Evolutionary conservation across 2,797 vertebrate genomes (phyloP).

Genomic region (Valencia hispanica): DNA sequence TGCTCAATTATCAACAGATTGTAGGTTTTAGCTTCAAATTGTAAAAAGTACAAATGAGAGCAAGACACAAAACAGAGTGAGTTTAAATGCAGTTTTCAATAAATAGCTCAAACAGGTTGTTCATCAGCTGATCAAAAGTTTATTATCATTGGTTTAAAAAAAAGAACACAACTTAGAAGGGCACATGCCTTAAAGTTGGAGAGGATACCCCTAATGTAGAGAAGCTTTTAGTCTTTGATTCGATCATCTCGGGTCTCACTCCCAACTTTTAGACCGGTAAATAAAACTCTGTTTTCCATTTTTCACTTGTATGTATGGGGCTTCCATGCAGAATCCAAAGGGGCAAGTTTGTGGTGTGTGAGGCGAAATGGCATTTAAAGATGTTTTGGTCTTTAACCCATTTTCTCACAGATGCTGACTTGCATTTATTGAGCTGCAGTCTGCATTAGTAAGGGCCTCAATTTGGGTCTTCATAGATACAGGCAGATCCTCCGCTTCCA

Average conservation of each 20-base stretch:
- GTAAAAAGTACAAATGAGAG: not conserved
- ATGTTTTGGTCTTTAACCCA: not conserved
- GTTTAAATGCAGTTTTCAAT: no score
- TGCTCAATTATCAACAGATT: not conserved
- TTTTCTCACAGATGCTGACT: not conserved
- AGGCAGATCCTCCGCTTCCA: not conserved
- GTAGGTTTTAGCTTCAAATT: not conserved
- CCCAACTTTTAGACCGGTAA: not conserved
- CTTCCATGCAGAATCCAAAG: not conserved
- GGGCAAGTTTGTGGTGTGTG: not conserved
- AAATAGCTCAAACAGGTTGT: not conserved
- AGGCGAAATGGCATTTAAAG: not conserved
- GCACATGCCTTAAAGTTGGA: not conserved
- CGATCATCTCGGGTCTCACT: not conserved
- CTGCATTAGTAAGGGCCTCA: not conserved
- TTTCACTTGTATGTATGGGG: not conserved
- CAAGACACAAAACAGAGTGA: not conserved
- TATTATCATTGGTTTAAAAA: not conserved
- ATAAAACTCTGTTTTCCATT: not conserved
- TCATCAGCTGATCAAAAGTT: not conserved
- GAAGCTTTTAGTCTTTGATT: not conserved
- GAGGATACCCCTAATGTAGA: not conserved
- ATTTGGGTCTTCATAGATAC: not conserved
- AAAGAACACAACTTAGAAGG: not conserved
- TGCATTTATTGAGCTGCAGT: no score